A percentile compares a stretch with the other conserved stretches of the same genome.
phyloP scores from a whole-genome alignment of 2,888 invertebrate genomes.

The Caenorhabditis parvicauda region DNA sequence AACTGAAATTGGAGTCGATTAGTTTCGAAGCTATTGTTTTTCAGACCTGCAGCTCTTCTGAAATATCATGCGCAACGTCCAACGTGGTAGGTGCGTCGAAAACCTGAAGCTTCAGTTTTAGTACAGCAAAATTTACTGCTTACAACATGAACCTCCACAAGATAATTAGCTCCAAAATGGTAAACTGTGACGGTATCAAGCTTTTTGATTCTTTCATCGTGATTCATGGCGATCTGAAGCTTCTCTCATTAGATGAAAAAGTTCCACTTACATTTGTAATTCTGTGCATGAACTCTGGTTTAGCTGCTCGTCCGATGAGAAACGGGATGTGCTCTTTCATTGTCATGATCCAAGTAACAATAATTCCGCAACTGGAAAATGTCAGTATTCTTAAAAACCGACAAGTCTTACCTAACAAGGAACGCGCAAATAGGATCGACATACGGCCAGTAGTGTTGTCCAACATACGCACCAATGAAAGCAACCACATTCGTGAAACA shows the following conservation, averaged over 20 bases:
- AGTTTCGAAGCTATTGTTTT: conserved; percentile 25
- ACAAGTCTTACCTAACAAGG: conserved; percentile 56
- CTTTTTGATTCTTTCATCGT: conserved; percentile 41
- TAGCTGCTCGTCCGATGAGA: conserved; percentile 41
- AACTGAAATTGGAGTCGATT: too few species aligned
- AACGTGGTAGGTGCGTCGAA: conserved; percentile 63
- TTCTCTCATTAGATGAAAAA: not conserved
- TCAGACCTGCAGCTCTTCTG: conserved; percentile 62
- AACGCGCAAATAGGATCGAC: conserved; percentile 67
- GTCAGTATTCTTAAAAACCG: not conserved
- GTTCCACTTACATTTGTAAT: conserved; percentile 32
- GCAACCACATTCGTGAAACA: conserved; percentile 65
- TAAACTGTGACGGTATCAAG: conserved; percentile 66
- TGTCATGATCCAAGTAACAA: conserved; percentile 42
- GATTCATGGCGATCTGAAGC: conserved; percentile 39
- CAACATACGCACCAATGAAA: conserved; percentile 65
- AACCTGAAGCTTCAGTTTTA: conserved; percentile 31
- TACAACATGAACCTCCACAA: conserved; percentile 62
- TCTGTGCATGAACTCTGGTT: conserved; percentile 42
- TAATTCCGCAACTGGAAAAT: conserved; percentile 40
- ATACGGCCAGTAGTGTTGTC: conserved; percentile 63
- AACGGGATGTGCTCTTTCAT: conserved; percentile 47
- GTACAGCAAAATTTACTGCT: not conserved
- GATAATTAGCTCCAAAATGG: conserved; percentile 65
- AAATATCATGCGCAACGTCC: conserved; percentile 64